phyloP scores from a whole-genome alignment of 2,888 invertebrate genomes.

The Heliconius charithonia region DNA sequence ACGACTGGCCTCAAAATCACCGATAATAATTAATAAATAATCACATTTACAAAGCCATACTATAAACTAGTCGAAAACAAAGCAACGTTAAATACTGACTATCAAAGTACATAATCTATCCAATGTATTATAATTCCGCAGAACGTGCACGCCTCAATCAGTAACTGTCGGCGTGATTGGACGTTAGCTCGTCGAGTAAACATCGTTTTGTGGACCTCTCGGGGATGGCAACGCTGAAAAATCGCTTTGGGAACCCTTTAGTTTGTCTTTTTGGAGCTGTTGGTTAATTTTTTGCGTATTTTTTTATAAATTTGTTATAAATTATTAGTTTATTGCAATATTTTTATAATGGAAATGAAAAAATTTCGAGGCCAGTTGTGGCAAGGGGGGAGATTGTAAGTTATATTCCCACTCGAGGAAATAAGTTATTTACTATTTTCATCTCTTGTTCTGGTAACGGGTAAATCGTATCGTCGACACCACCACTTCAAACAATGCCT shows the following conservation, averaged over 20 bases:
- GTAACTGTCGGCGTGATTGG: conserved; percentile 57
- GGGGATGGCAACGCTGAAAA: conserved; percentile 41
- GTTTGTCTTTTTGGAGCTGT: conserved; percentile 21
- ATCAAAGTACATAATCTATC: conserved; percentile 16
- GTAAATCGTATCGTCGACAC: too few species aligned
- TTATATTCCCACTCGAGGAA: too few species aligned
- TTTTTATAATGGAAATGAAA: too few species aligned
- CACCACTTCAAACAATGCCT: too few species aligned
- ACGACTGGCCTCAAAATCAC: too few species aligned
- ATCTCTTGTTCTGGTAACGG: too few species aligned
- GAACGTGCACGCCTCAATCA: conserved; percentile 55
- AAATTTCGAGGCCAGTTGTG: too few species aligned
- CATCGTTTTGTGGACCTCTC: conserved; percentile 49
- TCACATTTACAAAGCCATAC: not conserved
- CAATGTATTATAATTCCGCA: conserved; percentile 40
- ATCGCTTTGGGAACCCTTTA: conserved; percentile 28
- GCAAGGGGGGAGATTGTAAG: too few species aligned
- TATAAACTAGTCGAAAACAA: not conserved
- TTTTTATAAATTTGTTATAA: not conserved
- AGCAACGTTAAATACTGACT: not conserved
- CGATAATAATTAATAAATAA: not conserved
- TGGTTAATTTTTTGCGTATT: not conserved
- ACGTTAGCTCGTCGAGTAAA: conserved; percentile 52
- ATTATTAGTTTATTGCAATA: not conserved
- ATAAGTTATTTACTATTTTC: too few species aligned